Conservation (phyloP, 2,888 invertebrate genomes). For the Polia nebulosa region DNA sequence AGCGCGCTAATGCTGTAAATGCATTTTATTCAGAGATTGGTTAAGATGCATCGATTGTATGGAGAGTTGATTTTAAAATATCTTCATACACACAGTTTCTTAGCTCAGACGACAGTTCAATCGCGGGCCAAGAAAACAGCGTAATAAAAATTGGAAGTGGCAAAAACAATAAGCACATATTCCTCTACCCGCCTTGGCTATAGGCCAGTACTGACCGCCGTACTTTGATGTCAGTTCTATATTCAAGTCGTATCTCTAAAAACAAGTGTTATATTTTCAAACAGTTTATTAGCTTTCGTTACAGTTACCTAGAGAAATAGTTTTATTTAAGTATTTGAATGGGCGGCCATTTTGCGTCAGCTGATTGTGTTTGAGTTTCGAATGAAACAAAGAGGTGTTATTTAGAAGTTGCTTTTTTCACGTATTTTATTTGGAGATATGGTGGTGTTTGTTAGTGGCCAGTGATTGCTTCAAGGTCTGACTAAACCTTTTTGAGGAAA, state of each 20-base stretch:
- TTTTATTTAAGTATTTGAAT: slow-evolving; percentile 59
- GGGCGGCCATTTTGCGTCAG: slow-evolving; percentile 35
- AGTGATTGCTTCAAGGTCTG: background rate
- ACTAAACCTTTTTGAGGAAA: background rate
- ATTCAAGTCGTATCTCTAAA: slow-evolving; percentile 47
- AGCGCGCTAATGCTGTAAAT: too few relatives aligned
- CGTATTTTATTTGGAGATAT: background rate
- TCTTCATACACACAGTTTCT: background rate
- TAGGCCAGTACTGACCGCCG: slow-evolving; percentile 38
- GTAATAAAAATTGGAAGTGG: slow-evolving; percentile 32
- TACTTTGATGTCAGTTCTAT: slow-evolving; percentile 61
- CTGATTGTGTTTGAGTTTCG: slow-evolving; percentile 47
- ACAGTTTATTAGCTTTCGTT: slow-evolving; percentile 61
- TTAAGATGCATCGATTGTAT: too few relatives aligned
- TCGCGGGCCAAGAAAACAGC: background rate
- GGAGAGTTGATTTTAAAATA: too few relatives aligned
- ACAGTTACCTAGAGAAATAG: slow-evolving; percentile 62
- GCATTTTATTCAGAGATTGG: too few relatives aligned
- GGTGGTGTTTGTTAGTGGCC: slow-evolving; percentile 13
- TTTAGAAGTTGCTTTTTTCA: slow-evolving; percentile 16
- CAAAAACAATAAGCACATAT: slow-evolving; percentile 51
- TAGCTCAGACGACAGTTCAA: slow-evolving; percentile 2
- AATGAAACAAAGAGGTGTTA: slow-evolving; percentile 22
- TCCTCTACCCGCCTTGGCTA: slow-evolving; percentile 46
- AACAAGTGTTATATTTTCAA: slow-evolving; percentile 60